A percentile compares a stretch with the other conserved stretches of the same genome.
phyloP scores from a whole-genome alignment of 2,113 vertebrate genomes.

The Ellobius talpinus region DNA sequence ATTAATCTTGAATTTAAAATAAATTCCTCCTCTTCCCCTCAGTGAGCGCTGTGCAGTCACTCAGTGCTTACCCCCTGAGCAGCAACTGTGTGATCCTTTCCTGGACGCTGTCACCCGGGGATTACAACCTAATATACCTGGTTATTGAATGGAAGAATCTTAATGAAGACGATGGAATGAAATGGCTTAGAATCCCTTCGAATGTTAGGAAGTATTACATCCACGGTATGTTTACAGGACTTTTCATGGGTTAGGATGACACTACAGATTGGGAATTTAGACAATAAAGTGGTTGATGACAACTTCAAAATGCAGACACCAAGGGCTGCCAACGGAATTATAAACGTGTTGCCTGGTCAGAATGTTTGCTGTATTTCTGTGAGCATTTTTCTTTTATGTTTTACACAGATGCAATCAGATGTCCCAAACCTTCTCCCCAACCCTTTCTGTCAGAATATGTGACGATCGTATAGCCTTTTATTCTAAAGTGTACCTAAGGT shows the following conservation, averaged over 20 bases:
- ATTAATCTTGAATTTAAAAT: conserved; percentile 57
- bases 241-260: background rate
- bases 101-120: conserved; percentile 88
- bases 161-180: conserved; percentile 81
- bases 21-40: conserved; percentile 58
- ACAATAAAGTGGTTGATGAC: conserved; percentile 4
- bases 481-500: background rate
- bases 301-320: background rate
- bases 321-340: background rate
- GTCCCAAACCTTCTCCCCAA: background rate
- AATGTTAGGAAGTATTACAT: conserved; percentile 86
- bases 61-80: conserved; percentile 89
- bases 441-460: background rate
- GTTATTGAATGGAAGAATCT: conserved; percentile 93
- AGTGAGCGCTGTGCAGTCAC: conserved; percentile 89
- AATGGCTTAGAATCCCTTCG: conserved; percentile 91
- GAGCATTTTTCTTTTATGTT: conserved; percentile 39
- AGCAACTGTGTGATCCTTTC: conserved; percentile 91
- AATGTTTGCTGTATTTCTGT: conserved; percentile 37
- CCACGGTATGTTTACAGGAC: conserved; percentile 84
- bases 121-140: conserved; percentile 85
- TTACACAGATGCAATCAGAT: conserved; percentile 9
- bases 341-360: background rate
- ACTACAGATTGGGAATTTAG: background rate
- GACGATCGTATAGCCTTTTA: background rate